A percentile compares a stretch with the other conserved stretches of the same genome.
Conservation (phyloP, 2,888 invertebrate species). For the Norana najaformis region DNA sequence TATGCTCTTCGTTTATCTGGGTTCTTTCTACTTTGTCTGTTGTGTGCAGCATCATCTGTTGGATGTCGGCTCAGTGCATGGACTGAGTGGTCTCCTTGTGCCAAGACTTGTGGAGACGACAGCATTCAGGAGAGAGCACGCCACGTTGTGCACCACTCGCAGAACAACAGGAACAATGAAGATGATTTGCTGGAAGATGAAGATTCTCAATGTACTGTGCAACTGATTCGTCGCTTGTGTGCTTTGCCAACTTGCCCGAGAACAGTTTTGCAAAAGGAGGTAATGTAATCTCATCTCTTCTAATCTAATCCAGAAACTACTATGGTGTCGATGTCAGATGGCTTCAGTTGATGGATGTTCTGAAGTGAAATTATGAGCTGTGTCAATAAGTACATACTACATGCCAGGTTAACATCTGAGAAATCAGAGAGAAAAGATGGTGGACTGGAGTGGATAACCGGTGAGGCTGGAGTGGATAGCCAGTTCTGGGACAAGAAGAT, state of each 20-base stretch:
- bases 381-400: background rate
- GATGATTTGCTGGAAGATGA: background rate
- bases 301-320: background rate
- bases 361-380: background rate
- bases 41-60: background rate
- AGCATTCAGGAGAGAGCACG: slow-evolving; percentile 51
- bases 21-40: background rate
- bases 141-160: background rate
- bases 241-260: background rate
- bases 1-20: background rate
- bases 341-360: background rate
- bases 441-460: background rate
- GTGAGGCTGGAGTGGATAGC: too few species aligned
- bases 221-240: background rate
- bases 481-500: too few species aligned
- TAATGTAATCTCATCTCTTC: background rate
- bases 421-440: background rate
- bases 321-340: background rate
- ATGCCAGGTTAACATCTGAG: background rate
- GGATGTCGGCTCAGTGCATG: slow-evolving; percentile 64
- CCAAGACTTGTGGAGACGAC: slow-evolving; percentile 73
- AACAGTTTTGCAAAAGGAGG: background rate
- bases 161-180: background rate
- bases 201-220: background rate
- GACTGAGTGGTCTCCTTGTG: slow-evolving; percentile 83